Evolutionary conservation across 1,140 invertebrate genomes (phyloP), one percentile per base, ranked within the genome.

Genomic region (Drosophila arizonae): DNA sequence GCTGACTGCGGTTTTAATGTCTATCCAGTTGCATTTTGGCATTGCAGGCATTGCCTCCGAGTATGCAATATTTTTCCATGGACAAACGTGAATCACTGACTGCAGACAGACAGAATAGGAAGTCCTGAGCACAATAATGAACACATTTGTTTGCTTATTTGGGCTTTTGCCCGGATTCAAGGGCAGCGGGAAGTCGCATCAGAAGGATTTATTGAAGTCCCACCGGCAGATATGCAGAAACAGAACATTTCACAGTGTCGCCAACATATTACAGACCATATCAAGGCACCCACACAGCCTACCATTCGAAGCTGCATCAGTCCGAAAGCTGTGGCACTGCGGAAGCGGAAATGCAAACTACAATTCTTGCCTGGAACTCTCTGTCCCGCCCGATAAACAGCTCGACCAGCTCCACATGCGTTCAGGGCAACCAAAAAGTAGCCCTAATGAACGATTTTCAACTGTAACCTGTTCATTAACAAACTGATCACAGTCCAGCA

Each of bases 1-100:
- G 79, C 76, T 72, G 61, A 64, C 65, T 84, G 80, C 24, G 80
- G 80, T 72, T 79, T 33, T 24, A 24, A 33, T 45, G 28, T 17
- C 11, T 36, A 63, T 50, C 39, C 51, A 51, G 50, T 68, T 70
- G 62, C 54, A 81, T 62, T 81, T 63, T 21, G 41, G 58, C 67
- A 66, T 57, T 58, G 60, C 78, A 68, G 71, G 64, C 60, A 33
- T 72, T 57, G 54, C 50, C 78, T 76, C 33, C 33, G 33, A 33
- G 33, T 33, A 33, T 9, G 9, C 33, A 33, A 33, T 8, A 9
- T 9, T 9, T 33, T 60, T 87, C 81, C 86, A 86, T 76, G 73
- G 74, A 86, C 67, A 36, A 71, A 67, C 52, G 52, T 21, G 45
- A 26, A 36, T 24, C 24, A 67, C 51, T 43, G 36, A 24, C 24